A percentile compares a stretch with the other conserved stretches of the same genome.
phyloP scores from a whole-genome alignment of 2,113 vertebrate genomes.

The Corydoras maculifer region DNA sequence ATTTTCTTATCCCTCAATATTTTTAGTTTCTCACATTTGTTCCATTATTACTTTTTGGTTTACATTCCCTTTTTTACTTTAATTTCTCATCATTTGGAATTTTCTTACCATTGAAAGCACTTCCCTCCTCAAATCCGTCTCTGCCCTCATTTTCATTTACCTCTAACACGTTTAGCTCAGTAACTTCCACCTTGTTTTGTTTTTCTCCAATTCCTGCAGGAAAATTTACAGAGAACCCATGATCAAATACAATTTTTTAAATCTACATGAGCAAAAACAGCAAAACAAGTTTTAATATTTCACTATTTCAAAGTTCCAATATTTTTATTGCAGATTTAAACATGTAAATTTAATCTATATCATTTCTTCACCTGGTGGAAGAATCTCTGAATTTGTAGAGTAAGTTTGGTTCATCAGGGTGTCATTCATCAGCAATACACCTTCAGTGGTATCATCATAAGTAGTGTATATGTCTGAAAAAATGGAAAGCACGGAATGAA shows the following conservation, averaged over 20 bases:
- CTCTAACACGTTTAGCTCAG: too few relatives aligned
- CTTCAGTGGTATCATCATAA: conserved; percentile 23
- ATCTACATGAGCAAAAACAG: not conserved
- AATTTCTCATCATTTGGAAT: too few relatives aligned
- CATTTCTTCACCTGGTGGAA: conserved; percentile 14
- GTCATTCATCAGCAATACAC: conserved; percentile 2
- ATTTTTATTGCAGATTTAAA: not conserved
- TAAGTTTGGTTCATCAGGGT: conserved; percentile 21
- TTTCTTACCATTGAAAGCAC: not conserved
- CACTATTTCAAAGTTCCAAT: conserved; percentile 10
- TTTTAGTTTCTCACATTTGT: too few relatives aligned
- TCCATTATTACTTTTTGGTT: too few relatives aligned
- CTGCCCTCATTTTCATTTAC: too few relatives aligned
- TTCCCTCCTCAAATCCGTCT: not conserved
- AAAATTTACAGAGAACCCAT: not conserved
- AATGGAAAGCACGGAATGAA: not conserved
- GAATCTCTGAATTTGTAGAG: not conserved
- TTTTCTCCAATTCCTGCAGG: not conserved
- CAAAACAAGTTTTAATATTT: conserved; percentile 20
- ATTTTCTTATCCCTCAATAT: too few relatives aligned
- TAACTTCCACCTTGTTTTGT: too few relatives aligned
- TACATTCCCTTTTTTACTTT: too few relatives aligned
- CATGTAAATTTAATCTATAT: conserved; percentile 16
- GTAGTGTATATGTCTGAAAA: conserved; percentile 13
- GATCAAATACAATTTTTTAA: not conserved